A percentile compares a stretch with the other conserved stretches of the same genome.
Conservation (phyloP, 2,797 vertebrate species). For the Gambelia wislizenii region DNA sequence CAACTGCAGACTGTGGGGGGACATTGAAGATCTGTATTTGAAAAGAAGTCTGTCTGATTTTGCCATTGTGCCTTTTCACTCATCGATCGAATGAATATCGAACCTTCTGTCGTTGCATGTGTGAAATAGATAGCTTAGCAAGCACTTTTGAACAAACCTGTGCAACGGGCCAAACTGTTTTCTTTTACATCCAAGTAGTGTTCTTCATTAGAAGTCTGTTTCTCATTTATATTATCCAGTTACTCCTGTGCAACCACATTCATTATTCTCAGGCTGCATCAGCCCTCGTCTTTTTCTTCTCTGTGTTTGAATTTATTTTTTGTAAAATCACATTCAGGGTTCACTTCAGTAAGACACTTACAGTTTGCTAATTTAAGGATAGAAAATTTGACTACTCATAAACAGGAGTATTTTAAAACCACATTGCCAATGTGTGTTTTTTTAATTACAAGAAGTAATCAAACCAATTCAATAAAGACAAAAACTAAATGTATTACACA, state of each 20-base stretch:
- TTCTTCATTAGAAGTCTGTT: constrained; percentile 69
- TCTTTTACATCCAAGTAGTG: constrained; percentile 74
- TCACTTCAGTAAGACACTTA: constrained; percentile 20
- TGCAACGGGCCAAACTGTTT: constrained; percentile 83
- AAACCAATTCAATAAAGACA: constrained; percentile 34
- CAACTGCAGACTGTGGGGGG: constrained; percentile 93
- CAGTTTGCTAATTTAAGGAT: constrained; percentile 41
- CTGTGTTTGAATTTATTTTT: constrained; percentile 39
- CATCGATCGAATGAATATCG: constrained; percentile 99
- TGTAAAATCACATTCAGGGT: constrained; percentile 50
- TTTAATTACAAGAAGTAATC: constrained; percentile 54
- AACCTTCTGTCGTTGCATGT: constrained; percentile 98
- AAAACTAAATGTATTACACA: constrained; percentile 61
- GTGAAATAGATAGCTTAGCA: constrained; percentile 99
- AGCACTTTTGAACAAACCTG: constrained; percentile 91
- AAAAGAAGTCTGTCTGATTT: constrained; percentile 98
- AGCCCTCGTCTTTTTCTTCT: constrained; percentile 42
- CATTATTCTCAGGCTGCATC: constrained; percentile 45
- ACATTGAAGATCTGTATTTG: constrained; percentile 85
- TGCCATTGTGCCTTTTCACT: constrained; percentile 99
- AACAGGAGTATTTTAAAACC: constrained; percentile 46
- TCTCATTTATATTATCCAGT: constrained; percentile 51
- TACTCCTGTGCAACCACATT: constrained; percentile 19
- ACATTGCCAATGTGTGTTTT: constrained; percentile 27
- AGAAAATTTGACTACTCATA: not conserved